Percentiles rank a stretch among this genome's conserved stretches.
Conservation (phyloP, 2,113 vertebrate species). For the Patagioenas fasciata region DNA sequence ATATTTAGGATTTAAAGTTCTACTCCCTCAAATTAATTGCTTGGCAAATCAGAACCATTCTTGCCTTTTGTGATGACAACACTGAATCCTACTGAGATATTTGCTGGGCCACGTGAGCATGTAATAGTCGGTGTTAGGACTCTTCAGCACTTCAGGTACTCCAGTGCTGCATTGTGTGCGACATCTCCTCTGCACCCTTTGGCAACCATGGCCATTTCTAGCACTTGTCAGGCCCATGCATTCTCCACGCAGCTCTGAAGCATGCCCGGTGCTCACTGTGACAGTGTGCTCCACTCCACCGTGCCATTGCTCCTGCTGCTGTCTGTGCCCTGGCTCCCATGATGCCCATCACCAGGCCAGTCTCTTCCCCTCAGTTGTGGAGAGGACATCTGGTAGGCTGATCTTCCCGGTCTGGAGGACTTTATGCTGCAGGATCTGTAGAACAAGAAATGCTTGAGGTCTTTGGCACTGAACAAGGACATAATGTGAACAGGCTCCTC, state of each 20-base stretch:
- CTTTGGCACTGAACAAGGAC: background rate
- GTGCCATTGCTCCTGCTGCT: background rate
- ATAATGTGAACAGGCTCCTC: background rate
- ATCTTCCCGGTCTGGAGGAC: background rate
- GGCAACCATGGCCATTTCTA: background rate
- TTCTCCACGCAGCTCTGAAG: background rate
- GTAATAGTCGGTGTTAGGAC: background rate
- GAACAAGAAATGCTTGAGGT: background rate
- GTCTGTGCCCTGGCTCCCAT: background rate
- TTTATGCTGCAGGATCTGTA: background rate
- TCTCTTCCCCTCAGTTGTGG: background rate
- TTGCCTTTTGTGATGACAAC: background rate
- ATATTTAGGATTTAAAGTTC: background rate
- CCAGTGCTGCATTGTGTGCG: background rate
- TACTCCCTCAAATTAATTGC: background rate
- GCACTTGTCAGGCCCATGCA: background rate
- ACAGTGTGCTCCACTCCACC: background rate
- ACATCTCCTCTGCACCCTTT: background rate
- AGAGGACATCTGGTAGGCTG: background rate
- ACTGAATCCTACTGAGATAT: background rate
- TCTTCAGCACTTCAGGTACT: background rate
- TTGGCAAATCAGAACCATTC: background rate
- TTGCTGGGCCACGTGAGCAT: rapidly evolving
- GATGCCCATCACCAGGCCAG: background rate
- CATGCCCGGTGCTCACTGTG: background rate